Conservation (phyloP, 2,888 invertebrate species). For the Auanema freiburgensis region DNA sequence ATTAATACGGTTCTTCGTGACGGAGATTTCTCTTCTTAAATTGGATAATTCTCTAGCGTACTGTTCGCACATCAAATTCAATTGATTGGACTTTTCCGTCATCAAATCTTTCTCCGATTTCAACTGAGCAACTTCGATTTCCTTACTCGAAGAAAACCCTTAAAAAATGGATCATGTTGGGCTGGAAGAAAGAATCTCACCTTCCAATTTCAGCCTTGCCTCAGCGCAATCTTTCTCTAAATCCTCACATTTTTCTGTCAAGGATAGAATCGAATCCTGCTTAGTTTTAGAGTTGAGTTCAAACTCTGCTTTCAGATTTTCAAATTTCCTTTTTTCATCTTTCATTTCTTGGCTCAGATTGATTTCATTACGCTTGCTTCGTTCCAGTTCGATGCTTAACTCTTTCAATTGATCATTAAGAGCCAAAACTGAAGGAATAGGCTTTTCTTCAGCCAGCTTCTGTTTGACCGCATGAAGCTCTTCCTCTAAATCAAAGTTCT, state of each 20-base stretch:
- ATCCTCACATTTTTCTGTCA: not conserved
- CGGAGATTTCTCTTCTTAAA: conserved; percentile 7
- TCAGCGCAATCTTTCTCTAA: conserved; percentile 10
- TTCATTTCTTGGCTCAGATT: conserved; percentile 9
- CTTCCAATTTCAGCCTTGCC: conserved; percentile 11
- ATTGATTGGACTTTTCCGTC: not conserved
- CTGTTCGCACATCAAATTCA: conserved; percentile 6
- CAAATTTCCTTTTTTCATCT: conserved; percentile 9
- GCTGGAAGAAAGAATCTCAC: conserved; percentile 5
- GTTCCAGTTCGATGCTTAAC: no score
- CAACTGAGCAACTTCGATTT: conserved; percentile 16
- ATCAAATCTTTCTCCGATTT: not conserved
- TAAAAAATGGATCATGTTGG: not conserved
- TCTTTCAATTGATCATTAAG: no score
- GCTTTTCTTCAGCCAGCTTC: no score
- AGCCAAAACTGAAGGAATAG: no score
- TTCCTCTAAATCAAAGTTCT: no score
- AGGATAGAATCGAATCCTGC: not conserved
- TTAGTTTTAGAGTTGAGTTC: no score
- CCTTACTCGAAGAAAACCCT: conserved; percentile 2
- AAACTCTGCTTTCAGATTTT: no score
- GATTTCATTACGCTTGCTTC: not conserved
- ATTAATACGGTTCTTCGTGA: conserved; percentile 7
- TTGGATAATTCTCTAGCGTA: not conserved
- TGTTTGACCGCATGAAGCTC: no score